Percentiles rank a stretch among this genome's conserved stretches.
Conservation (phyloP, 1,140 invertebrate species). For the Drosophila littoralis region DNA sequence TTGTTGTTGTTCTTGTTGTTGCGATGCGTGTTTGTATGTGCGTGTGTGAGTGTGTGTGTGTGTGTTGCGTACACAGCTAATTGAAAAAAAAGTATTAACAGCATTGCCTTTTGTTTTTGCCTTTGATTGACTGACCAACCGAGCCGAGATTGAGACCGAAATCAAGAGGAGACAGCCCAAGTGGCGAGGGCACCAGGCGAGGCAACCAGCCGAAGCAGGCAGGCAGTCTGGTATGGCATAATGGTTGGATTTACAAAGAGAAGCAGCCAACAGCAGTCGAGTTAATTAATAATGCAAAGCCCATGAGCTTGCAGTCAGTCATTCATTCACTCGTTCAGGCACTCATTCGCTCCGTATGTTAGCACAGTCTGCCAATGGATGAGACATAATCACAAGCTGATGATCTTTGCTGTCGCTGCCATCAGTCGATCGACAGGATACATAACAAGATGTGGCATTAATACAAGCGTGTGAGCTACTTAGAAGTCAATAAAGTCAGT, state of each 20-base stretch:
- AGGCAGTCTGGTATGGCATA: constrained; percentile 75
- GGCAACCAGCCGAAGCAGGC: constrained; percentile 44
- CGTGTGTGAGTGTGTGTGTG: constrained; percentile 7
- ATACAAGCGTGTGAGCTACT: constrained; percentile 66
- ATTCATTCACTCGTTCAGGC: constrained; percentile 43
- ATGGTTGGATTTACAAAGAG: constrained; percentile 70
- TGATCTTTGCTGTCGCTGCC: constrained; percentile 6
- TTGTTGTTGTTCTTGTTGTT: constrained; percentile 46
- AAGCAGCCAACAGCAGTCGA: constrained; percentile 38
- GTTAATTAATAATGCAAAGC: constrained; percentile 78
- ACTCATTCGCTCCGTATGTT: constrained; percentile 23
- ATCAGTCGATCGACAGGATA: constrained; percentile 66
- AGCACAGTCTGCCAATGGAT: not conserved
- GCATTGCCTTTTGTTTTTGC: constrained; percentile 74
- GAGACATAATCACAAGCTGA: constrained; percentile 38
- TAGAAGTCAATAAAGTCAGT: constrained; percentile 45
- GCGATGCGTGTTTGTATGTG: constrained; percentile 29
- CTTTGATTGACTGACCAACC: constrained; percentile 75
- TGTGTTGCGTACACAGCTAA: constrained; percentile 58
- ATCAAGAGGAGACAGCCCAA: constrained; percentile 4
- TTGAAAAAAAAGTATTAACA: constrained; percentile 81
- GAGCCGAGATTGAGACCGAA: constrained; percentile 32
- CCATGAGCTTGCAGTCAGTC: constrained; percentile 53
- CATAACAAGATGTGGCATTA: constrained; percentile 30
- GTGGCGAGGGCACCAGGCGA: not conserved